phyloP scores from a whole-genome alignment of 2,888 invertebrate genomes.

The Pristionchus fissidentatus region DNA sequence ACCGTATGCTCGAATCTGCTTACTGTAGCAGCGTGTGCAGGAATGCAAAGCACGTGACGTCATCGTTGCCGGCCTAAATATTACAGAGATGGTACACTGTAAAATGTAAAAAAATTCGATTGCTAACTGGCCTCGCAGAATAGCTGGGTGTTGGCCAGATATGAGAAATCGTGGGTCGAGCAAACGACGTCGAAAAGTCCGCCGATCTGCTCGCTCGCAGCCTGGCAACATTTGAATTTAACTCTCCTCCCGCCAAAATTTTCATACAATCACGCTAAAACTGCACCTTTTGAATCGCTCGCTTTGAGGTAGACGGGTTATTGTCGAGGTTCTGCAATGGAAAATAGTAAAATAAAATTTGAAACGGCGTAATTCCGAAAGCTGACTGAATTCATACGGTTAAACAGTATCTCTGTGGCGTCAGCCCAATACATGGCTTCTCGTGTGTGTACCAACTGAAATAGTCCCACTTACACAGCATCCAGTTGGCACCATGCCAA shows the following conservation, averaged over 20 bases:
- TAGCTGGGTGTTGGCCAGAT: slow-evolving; percentile 66
- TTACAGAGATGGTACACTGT: not conserved
- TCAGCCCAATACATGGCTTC: too few relatives aligned
- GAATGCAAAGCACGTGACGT: slow-evolving; percentile 69
- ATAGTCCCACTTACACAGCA: too few relatives aligned
- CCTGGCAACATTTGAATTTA: slow-evolving; percentile 44
- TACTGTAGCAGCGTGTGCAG: slow-evolving; percentile 65
- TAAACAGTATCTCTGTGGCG: too few relatives aligned
- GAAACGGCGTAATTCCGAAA: too few relatives aligned
- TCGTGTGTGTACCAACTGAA: too few relatives aligned
- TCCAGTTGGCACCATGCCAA: too few relatives aligned
- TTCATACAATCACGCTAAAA: not conserved
- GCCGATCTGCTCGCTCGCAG: slow-evolving; percentile 63
- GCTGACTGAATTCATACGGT: too few relatives aligned
- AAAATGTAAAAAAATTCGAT: not conserved
- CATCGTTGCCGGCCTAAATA: slow-evolving; percentile 61
- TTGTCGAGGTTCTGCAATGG: slow-evolving; percentile 59
- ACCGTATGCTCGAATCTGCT: not conserved
- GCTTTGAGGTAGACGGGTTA: slow-evolving; percentile 66
- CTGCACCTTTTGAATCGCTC: slow-evolving; percentile 63
- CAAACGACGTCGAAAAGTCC: slow-evolving; percentile 69
- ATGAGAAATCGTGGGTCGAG: slow-evolving; percentile 67
- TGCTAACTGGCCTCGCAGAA: slow-evolving; percentile 59
- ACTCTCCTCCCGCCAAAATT: not conserved
- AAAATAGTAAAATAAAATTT: too few relatives aligned